Evolutionary conservation across 1,140 invertebrate genomes (phyloP).

Genomic region (Lineus longissimus): DNA sequence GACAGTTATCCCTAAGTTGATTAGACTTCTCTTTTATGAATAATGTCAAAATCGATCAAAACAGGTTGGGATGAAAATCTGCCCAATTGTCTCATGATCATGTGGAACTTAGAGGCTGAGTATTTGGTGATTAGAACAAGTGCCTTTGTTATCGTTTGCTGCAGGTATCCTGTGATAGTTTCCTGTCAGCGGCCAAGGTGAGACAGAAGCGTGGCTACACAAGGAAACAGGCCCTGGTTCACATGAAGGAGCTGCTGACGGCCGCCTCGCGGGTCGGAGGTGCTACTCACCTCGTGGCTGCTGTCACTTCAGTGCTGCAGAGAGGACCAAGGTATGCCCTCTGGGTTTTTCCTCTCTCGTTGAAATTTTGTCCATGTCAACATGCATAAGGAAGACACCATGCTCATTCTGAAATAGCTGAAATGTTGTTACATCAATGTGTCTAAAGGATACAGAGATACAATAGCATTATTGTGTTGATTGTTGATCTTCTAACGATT

Average conservation of each 20-base stretch:
- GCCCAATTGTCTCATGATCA: too few species aligned
- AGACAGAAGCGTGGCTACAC: conserved; percentile 40
- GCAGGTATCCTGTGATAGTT: conserved; percentile 45
- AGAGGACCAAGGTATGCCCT: conserved; percentile 43
- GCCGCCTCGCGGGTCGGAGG: conserved; percentile 45
- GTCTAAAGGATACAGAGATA: too few species aligned
- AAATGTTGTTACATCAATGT: too few species aligned
- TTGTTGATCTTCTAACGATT: too few species aligned
- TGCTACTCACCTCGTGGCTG: conserved; percentile 47
- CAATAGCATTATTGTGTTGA: too few species aligned
- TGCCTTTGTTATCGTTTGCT: too few species aligned
- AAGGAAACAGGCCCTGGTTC: conserved; percentile 42
- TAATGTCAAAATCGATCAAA: too few species aligned
- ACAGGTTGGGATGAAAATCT: too few species aligned
- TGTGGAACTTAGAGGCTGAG: too few species aligned
- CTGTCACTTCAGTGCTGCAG: conserved; percentile 48
- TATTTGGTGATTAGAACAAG: too few species aligned
- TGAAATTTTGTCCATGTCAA: neutral
- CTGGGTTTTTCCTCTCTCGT: neutral
- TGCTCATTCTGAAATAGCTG: too few species aligned
- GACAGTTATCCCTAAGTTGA: neutral
- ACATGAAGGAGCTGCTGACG: conserved; percentile 50
- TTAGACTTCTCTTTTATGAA: too few species aligned
- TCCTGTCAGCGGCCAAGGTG: conserved; percentile 40
- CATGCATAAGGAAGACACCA: neutral